A percentile compares a stretch with the other conserved stretches of the same genome.
Evolutionary conservation across 2,113 vertebrate genomes (phyloP).

Genomic region (Neopipo cinnamomea): DNA sequence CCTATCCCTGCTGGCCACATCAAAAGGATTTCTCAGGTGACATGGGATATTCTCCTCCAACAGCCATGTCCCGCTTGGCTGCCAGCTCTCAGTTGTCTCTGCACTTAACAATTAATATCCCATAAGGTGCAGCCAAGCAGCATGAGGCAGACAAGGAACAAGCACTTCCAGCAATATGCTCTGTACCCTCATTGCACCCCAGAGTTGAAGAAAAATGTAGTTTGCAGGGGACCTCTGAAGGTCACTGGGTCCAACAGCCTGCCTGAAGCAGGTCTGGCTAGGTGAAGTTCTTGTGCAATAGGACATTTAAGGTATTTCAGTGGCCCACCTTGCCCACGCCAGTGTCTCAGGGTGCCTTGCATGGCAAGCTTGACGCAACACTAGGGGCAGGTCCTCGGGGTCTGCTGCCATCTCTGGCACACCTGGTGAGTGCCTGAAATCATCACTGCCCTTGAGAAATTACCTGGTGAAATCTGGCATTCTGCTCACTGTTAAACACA

Average conservation of each 20-base stretch:
- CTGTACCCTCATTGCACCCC: neutral
- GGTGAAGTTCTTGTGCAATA: neutral
- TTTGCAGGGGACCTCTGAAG: neutral
- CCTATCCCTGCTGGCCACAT: neutral
- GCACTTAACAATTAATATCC: neutral
- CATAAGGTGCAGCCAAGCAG: neutral
- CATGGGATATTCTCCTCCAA: neutral
- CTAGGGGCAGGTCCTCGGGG: neutral
- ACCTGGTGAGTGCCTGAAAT: neutral
- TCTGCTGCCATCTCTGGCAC: neutral
- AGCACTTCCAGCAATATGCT: neutral
- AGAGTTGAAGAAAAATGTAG: neutral
- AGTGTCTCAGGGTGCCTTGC: neutral
- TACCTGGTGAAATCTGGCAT: rapidly evolving
- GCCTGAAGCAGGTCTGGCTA: neutral
- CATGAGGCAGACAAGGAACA: neutral
- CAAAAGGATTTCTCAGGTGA: neutral
- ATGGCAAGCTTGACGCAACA: neutral
- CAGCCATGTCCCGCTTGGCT: neutral
- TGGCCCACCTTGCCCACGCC: rapidly evolving
- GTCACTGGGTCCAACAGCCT: neutral
- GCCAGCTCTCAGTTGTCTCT: neutral
- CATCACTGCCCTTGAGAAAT: neutral
- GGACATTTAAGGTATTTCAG: neutral
- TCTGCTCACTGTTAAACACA: neutral